phyloP scores from a whole-genome alignment of 2,113 vertebrate genomes.

The Chaetops frenatus region DNA sequence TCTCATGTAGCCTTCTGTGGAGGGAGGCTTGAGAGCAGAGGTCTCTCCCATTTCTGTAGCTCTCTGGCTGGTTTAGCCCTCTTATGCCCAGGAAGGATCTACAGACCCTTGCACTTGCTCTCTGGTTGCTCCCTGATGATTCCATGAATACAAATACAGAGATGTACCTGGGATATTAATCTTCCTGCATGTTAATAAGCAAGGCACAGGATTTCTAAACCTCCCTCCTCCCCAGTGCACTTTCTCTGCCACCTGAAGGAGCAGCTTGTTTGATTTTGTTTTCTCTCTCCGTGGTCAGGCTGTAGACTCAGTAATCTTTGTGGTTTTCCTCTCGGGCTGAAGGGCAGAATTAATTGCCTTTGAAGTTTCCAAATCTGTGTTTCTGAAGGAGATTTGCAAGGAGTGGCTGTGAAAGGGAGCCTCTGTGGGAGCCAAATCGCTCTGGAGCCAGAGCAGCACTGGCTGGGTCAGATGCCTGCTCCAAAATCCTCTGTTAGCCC shows the following conservation, averaged over 20 bases:
- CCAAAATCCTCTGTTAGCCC: background rate
- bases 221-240: background rate
- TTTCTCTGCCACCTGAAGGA: background rate
- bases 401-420: background rate
- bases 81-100: background rate
- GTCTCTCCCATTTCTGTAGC: background rate
- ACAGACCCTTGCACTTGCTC: accelerated
- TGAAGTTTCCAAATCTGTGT: background rate
- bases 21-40: background rate
- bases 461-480: background rate
- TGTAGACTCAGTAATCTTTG: background rate
- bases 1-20: background rate
- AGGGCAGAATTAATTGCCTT: background rate
- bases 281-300: accelerated
- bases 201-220: background rate
- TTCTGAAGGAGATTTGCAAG: background rate
- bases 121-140: background rate
- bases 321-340: background rate
- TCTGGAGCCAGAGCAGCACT: background rate
- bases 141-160: background rate
- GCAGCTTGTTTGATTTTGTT: background rate
- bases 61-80: background rate
- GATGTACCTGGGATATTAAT: background rate
- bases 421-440: background rate
- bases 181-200: background rate